These are phyloP conservation scores for Gobio gobio DNA, from an alignment of 2,113 vertebrate species.

Conservation along the genomic window DNA sequence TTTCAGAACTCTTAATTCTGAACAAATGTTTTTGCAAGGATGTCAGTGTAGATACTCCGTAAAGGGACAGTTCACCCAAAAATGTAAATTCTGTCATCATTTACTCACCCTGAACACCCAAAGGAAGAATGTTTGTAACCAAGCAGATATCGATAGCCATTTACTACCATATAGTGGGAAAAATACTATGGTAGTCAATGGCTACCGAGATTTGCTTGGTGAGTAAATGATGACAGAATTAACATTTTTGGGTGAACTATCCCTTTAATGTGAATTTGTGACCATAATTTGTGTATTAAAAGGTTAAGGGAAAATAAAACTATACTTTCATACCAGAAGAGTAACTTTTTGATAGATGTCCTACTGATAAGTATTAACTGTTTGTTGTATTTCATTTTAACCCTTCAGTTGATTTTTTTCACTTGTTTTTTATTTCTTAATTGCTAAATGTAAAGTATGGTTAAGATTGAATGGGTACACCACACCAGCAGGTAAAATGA, in stretches of 20 bases:
- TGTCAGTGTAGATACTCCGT: not conserved
- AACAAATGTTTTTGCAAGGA: not conserved
- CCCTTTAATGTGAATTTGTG: not conserved
- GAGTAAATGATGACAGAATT: too few relatives aligned
- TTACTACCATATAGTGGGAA: too few relatives aligned
- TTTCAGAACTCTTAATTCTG: not conserved
- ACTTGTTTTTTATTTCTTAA: not conserved
- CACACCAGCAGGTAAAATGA: constrained; percentile 51
- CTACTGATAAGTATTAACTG: not conserved
- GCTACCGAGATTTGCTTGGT: too few relatives aligned
- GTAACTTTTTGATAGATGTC: not conserved
- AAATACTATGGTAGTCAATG: too few relatives aligned
- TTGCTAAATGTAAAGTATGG: not conserved
- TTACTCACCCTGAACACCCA: too few relatives aligned
- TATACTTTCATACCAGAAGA: too few relatives aligned
- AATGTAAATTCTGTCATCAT: too few relatives aligned
- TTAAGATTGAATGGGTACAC: constrained; percentile 18
- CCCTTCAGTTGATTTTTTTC: not conserved
- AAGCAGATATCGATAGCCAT: too few relatives aligned
- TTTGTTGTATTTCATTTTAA: not conserved
- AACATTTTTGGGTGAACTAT: too few relatives aligned
- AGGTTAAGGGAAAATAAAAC: not conserved
- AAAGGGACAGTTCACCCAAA: not conserved
- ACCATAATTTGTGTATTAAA: not conserved
- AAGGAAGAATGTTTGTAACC: too few relatives aligned